These are phyloP conservation scores for Trichechus manatus DNA, from an alignment of 2,113 vertebrate species.

Conservation along the genomic window DNA sequence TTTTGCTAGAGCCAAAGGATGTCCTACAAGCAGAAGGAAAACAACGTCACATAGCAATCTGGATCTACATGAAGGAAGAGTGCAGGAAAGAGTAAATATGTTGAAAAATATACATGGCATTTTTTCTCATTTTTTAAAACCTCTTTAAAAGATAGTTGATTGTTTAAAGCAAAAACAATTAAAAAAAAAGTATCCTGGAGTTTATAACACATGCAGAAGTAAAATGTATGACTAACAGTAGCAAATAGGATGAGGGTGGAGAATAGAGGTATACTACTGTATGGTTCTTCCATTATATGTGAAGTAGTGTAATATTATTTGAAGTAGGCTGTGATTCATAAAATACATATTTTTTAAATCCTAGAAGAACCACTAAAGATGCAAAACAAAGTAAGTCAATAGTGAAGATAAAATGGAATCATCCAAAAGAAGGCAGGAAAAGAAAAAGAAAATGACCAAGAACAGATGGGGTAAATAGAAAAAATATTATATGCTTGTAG, in stretches of 20 bases:
- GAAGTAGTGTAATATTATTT: background rate
- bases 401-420: background rate
- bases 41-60: background rate
- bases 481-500: background rate
- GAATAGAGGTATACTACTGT: background rate
- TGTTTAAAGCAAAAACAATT: slow-evolving; percentile 2
- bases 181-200: background rate
- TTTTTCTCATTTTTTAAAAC: slow-evolving; percentile 1
- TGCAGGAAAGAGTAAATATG: background rate
- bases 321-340: background rate
- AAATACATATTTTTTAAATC: background rate
- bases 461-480: background rate
- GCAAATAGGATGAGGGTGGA: background rate
- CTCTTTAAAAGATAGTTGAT: background rate
- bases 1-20: background rate
- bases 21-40: background rate
- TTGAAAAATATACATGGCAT: background rate
- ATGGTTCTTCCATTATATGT: background rate
- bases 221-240: background rate
- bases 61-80: background rate
- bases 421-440: background rate
- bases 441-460: background rate
- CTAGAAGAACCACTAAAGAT: background rate
- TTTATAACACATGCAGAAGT: background rate
- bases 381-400: background rate